A percentile compares a stretch with the other conserved stretches of the same genome.
These are phyloP conservation scores for Anarhynchus alexandrinus DNA, from an alignment of 2,113 vertebrate genomes.

Conservation along the genomic window DNA sequence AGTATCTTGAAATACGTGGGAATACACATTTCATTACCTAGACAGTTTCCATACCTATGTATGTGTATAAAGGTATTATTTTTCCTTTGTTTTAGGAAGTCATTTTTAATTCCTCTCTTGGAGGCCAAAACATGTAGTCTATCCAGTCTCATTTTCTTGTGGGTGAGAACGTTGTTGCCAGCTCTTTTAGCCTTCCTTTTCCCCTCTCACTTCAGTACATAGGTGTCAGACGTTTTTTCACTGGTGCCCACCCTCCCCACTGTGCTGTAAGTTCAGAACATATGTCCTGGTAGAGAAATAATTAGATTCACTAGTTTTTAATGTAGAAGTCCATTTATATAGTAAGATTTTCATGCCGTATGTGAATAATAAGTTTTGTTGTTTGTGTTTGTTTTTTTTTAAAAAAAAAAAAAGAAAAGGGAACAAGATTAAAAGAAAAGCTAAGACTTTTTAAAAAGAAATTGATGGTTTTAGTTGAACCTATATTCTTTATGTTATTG, in stretches of 20 bases:
- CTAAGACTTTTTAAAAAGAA: background rate
- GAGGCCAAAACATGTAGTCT: background rate
- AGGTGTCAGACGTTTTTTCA: background rate
- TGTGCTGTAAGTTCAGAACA: background rate
- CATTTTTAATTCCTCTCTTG: background rate
- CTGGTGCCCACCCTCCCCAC: background rate
- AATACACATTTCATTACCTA: background rate
- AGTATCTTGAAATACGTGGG: background rate
- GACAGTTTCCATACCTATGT: background rate
- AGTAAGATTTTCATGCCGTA: background rate
- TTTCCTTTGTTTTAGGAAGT: background rate
- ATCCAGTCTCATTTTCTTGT: background rate
- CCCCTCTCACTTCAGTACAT: background rate
- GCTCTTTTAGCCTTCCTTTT: background rate
- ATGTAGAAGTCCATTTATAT: background rate
- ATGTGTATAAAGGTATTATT: background rate
- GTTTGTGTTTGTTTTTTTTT: background rate
- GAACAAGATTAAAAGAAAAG: background rate
- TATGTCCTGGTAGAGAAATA: background rate
- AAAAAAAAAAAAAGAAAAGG: background rate
- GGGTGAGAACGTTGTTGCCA: background rate
- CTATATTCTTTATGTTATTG: background rate
- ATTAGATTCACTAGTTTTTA: background rate
- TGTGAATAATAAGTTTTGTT: background rate
- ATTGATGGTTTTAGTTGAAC: background rate